Percentiles rank a stretch among this genome's conserved stretches.
phyloP scores from a whole-genome alignment of 2,888 invertebrate genomes.

The Paralinhomoeus sp. region DNA sequence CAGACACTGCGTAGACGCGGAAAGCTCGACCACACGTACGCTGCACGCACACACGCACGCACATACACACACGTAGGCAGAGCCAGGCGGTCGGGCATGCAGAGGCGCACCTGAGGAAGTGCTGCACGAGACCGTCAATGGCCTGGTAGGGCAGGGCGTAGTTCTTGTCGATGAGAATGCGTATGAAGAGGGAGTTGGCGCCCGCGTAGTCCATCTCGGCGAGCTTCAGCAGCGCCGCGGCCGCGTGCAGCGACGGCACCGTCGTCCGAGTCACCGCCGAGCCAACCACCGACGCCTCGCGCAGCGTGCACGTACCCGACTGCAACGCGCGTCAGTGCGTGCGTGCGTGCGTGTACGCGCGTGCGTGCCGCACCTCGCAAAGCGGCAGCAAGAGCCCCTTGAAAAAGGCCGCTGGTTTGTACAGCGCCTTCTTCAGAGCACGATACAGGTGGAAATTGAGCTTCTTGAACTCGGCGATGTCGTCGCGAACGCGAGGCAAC shows the following conservation, averaged over 20 bases:
- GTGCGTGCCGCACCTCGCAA: too few species aligned
- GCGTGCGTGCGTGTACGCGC: too few species aligned
- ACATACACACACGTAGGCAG: too few species aligned
- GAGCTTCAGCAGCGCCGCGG: slow-evolving; percentile 58
- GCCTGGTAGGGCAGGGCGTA: slow-evolving; percentile 87
- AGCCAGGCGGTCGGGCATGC: too few species aligned
- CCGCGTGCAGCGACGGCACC: slow-evolving; percentile 77
- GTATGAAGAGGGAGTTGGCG: slow-evolving; percentile 75
- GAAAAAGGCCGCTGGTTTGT: slow-evolving; percentile 93
- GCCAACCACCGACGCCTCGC: slow-evolving; percentile 83
- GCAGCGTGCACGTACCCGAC: slow-evolving; percentile 72
- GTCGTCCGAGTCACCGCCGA: slow-evolving; percentile 71
- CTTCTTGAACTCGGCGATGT: slow-evolving; percentile 75
- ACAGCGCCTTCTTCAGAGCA: slow-evolving; percentile 68
- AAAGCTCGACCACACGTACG: too few species aligned
- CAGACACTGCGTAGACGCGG: neutral
- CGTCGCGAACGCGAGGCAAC: slow-evolving; percentile 67
- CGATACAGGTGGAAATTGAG: slow-evolving; percentile 89
- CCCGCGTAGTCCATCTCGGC: slow-evolving; percentile 94
- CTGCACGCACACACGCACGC: too few species aligned
- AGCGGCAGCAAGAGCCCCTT: slow-evolving; percentile 51
- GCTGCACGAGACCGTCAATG: slow-evolving; percentile 75
- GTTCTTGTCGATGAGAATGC: slow-evolving; percentile 83
- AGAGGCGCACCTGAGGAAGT: slow-evolving; percentile 82
- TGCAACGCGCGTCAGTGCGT: slow-evolving; percentile 32